phyloP scores from a whole-genome alignment of 1,140 invertebrate species.

The Brachionus sp. region DNA sequence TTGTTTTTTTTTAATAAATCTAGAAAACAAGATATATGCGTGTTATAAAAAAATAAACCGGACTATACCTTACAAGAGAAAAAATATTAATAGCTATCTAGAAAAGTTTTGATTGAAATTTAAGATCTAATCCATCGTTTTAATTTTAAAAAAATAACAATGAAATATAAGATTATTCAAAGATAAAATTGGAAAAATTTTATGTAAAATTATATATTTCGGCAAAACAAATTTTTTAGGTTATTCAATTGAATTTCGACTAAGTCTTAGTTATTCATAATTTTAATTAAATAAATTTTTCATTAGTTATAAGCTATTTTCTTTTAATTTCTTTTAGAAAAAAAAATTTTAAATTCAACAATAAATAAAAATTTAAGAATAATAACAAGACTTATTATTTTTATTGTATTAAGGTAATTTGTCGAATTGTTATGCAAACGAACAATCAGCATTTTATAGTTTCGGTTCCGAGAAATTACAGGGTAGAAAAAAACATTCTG shows the following conservation, averaged over 20 bases:
- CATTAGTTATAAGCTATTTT: neutral
- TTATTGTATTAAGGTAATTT: neutral
- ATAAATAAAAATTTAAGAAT: neutral
- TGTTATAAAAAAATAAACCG: neutral
- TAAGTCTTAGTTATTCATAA: neutral
- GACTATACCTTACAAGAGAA: neutral
- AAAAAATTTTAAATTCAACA: neutral
- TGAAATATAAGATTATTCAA: neutral
- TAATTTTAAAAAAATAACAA: neutral
- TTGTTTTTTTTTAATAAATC: neutral
- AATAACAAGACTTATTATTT: neutral
- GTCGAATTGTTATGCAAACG: neutral
- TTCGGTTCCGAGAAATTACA: neutral
- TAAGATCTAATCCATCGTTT: neutral
- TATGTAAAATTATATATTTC: neutral
- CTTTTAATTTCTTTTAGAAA: neutral
- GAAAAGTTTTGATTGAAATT: neutral
- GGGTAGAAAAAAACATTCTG: neutral
- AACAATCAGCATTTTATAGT: neutral
- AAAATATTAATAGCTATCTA: neutral
- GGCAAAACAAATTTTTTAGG: neutral
- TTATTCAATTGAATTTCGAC: neutral
- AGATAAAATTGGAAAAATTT: neutral
- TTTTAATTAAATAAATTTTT: neutral
- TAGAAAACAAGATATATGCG: neutral